Evolutionary conservation across 2,888 invertebrate species (phyloP).

Genomic region (Lumbricus terrestris): DNA sequence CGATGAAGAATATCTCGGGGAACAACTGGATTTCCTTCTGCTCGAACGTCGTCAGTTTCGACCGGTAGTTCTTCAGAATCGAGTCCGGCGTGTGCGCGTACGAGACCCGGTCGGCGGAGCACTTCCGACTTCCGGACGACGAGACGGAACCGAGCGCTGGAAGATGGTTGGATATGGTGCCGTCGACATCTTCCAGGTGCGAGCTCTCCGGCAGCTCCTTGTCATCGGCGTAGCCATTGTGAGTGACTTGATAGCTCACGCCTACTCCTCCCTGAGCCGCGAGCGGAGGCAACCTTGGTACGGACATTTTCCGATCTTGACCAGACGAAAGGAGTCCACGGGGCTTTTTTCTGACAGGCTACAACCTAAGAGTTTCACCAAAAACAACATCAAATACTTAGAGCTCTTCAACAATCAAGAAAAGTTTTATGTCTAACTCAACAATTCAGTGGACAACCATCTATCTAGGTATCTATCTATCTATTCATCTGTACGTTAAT

Average conservation of each 20-base stretch:
- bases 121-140: not conserved
- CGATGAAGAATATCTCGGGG: conserved; percentile 81
- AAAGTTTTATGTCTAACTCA: not conserved
- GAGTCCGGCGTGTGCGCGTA: conserved; percentile 64
- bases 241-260: not conserved
- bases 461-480: too few relatives aligned
- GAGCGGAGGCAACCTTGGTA: conserved; percentile 4
- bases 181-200: not conserved
- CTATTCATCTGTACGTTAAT: not conserved
- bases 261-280: not conserved
- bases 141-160: not conserved
- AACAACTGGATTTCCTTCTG: conserved; percentile 94
- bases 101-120: not conserved
- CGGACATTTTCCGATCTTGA: not conserved
- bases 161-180: not conserved
- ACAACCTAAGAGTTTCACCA: conserved; percentile 3
- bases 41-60: conserved; percentile 90
- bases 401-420: not conserved
- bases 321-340: not conserved
- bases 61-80: conserved; percentile 62
- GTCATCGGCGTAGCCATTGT: not conserved
- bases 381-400: not conserved
- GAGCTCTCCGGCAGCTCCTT: not conserved
- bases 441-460: not conserved
- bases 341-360: not conserved